A percentile compares a stretch with the other conserved stretches of the same genome.
phyloP scores from a whole-genome alignment of 1,140 invertebrate genomes.

The Vanessa atalanta region DNA sequence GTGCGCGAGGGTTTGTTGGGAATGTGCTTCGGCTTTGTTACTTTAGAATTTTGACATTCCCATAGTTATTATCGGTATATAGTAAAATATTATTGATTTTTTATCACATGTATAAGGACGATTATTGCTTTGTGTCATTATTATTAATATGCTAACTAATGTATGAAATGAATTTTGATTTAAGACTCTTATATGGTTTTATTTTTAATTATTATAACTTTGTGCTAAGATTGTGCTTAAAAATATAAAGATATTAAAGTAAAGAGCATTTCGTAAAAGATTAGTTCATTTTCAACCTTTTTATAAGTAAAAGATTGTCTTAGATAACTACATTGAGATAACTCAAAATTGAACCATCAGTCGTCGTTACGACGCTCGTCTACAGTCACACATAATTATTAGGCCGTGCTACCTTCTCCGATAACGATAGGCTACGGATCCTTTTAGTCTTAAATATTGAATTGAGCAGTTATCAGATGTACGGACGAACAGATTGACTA shows the following conservation, averaged over 20 bases:
- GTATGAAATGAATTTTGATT: too few species aligned
- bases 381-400: constrained; percentile 52
- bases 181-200: too few species aligned
- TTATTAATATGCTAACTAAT: too few species aligned
- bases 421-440: constrained; percentile 55
- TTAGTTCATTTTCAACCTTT: constrained; percentile 17
- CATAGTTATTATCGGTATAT: too few species aligned
- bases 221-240: constrained; percentile 16
- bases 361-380: constrained; percentile 40
- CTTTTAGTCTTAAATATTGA: constrained; percentile 69
- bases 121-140: too few species aligned
- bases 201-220: background rate
- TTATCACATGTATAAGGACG: too few species aligned
- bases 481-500: constrained; percentile 75
- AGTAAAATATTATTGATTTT: too few species aligned
- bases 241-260: background rate
- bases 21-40: too few species aligned
- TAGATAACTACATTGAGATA: constrained; percentile 20
- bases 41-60: too few species aligned
- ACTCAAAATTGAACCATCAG: constrained; percentile 20
- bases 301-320: constrained; percentile 23
- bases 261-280: background rate
- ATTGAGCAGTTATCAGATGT: constrained; percentile 75
- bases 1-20: too few species aligned
- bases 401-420: constrained; percentile 64